A percentile compares a stretch with the other conserved stretches of the same genome.
Conservation (phyloP, 2,113 vertebrate species). For the Ammodytes marinus region DNA sequence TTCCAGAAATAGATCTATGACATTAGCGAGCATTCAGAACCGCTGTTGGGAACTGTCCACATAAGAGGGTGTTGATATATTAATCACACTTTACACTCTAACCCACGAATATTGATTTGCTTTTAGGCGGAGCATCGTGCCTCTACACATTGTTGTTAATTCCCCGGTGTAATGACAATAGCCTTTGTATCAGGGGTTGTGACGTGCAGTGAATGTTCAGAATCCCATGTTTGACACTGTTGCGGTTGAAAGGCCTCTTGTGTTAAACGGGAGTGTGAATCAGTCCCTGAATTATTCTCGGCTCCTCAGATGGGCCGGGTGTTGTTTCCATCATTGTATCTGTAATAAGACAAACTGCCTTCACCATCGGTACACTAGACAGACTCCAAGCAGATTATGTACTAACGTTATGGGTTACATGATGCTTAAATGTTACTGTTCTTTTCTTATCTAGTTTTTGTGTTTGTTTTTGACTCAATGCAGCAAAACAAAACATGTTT, state of each 20-base stretch:
- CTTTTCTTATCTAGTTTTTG: too few relatives aligned
- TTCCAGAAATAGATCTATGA: slow-evolving; percentile 72
- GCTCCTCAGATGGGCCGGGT: neutral
- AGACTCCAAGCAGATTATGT: neutral
- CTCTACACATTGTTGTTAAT: slow-evolving; percentile 26
- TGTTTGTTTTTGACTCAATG: slow-evolving; percentile 1
- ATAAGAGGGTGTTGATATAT: slow-evolving; percentile 55
- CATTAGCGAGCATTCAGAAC: slow-evolving; percentile 65
- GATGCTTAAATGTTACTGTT: too few relatives aligned
- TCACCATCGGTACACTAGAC: slow-evolving; percentile 19
- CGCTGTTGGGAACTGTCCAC: slow-evolving; percentile 58
- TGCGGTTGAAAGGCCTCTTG: slow-evolving; percentile 32
- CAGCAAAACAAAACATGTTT: neutral
- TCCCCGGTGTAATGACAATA: slow-evolving; percentile 19
- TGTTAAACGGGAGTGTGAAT: slow-evolving; percentile 46
- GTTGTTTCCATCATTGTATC: slow-evolving; percentile 41
- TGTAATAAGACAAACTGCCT: slow-evolving; percentile 38
- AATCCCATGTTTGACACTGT: slow-evolving; percentile 11
- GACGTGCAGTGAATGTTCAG: slow-evolving; percentile 7
- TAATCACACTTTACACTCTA: slow-evolving; percentile 74
- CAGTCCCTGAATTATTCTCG: slow-evolving; percentile 18
- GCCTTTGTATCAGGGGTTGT: slow-evolving; percentile 38
- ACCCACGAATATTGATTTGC: slow-evolving; percentile 68
- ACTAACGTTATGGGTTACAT: neutral
- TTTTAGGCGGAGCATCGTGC: slow-evolving; percentile 39